Conservation (phyloP, 1,140 invertebrate genomes). For the Elysia chlorotica region DNA sequence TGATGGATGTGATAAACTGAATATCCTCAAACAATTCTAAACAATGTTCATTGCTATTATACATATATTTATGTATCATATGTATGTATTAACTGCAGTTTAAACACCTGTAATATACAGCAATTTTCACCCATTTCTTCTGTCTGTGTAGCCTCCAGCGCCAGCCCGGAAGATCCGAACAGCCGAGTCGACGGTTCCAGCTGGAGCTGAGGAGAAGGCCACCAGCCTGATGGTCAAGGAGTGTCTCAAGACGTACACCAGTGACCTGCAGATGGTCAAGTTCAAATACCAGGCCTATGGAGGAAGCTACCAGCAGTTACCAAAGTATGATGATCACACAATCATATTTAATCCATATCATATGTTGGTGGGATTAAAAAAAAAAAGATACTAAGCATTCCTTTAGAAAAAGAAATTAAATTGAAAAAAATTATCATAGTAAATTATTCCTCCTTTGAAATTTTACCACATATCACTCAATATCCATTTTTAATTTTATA, state of each 20-base stretch:
- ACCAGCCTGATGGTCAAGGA: slow-evolving; percentile 79
- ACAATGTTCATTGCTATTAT: too few species aligned
- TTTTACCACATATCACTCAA: too few species aligned
- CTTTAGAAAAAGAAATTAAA: too few species aligned
- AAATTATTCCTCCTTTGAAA: too few species aligned
- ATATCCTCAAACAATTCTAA: neutral
- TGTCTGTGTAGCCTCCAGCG: slow-evolving; percentile 72
- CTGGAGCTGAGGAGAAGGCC: slow-evolving; percentile 49
- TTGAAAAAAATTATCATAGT: too few species aligned
- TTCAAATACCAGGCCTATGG: slow-evolving; percentile 88
- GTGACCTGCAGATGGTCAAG: slow-evolving; percentile 84
- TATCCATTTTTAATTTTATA: too few species aligned
- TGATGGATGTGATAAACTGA: neutral
- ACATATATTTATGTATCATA: too few species aligned
- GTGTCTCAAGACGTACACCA: slow-evolving; percentile 83
- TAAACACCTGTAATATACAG: too few species aligned
- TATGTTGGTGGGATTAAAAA: too few species aligned
- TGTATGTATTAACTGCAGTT: too few species aligned
- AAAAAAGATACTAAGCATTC: too few species aligned
- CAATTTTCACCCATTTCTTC: neutral
- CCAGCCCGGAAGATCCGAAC: slow-evolving; percentile 79
- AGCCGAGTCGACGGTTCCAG: slow-evolving; percentile 73
- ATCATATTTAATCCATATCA: too few species aligned
- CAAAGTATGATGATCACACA: slow-evolving; percentile 67
- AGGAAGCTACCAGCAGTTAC: slow-evolving; percentile 81